phyloP scores from a whole-genome alignment of 2,888 invertebrate genomes.

The Cheilosia scutellata region DNA sequence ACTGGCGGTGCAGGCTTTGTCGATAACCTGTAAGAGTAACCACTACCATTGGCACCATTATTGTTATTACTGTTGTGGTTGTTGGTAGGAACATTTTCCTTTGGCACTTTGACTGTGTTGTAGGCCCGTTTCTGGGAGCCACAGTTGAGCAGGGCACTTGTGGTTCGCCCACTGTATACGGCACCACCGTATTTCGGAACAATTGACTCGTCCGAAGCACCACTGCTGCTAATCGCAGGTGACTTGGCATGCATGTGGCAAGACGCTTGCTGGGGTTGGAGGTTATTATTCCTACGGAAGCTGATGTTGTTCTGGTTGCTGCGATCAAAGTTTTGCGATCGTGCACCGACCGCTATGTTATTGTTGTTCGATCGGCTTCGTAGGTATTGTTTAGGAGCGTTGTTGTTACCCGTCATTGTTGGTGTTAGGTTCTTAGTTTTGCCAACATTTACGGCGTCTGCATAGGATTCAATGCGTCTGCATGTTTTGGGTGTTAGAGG shows the following conservation, averaged over 20 bases:
- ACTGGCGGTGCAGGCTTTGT: constrained; percentile 50
- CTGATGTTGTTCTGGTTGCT: constrained; percentile 78
- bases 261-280: constrained; percentile 46
- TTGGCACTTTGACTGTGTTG: constrained; percentile 80
- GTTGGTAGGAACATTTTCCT: constrained; percentile 81
- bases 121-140: constrained; percentile 83
- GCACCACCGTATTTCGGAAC: constrained; percentile 79
- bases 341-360: constrained; percentile 59
- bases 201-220: constrained; percentile 79
- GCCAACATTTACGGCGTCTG: constrained; percentile 76
- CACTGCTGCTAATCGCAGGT: constrained; percentile 78
- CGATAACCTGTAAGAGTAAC: constrained; percentile 65
- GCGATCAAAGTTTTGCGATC: constrained; percentile 77
- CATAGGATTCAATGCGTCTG: constrained; percentile 81
- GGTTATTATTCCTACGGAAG: constrained; percentile 77
- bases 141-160: constrained; percentile 56
- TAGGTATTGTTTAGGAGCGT: constrained; percentile 78
- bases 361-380: constrained; percentile 76
- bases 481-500: constrained; percentile 83
- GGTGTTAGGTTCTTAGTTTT: constrained; percentile 64
- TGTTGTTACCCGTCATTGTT: constrained; percentile 49
- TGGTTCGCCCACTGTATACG: constrained; percentile 67
- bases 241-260: constrained; percentile 77
- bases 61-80: constrained; percentile 38
- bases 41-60: constrained; percentile 60